Evolutionary conservation across 1,140 invertebrate genomes (phyloP), one percentile per base, ranked within the genome.

Genomic region (Drosophila equinoxialis): DNA sequence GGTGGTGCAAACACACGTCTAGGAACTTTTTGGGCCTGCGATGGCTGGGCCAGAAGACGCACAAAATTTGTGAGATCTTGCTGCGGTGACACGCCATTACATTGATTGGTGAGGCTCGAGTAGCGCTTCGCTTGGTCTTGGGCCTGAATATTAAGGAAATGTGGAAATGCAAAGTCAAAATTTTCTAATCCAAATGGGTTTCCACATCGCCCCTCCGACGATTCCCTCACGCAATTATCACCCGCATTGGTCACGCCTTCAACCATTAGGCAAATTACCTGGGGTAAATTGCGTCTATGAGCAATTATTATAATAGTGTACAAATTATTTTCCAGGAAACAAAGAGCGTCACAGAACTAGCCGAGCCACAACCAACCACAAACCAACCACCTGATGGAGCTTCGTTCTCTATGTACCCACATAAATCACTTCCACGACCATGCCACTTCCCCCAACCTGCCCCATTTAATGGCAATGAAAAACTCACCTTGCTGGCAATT

Each of bases 101-200:
- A 96, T 72, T 96, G 95, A 10, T 93, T 93, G 68, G 95, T 94
- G 35, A 98, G 92, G 6, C 94, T 94, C 74, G 96, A 96, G 92
- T 97, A 97, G 65, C 96, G 94, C 69, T 95, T 94, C 10, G 94
- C 94, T 86, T 97, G 96, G 83, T 96, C 95, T 66, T 94, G 94
- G 13, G 95, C 95, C 97, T 97, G 92, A 62, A 73, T 37, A 37
- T 10, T 37, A 51, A 35, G 55, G 20, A 60, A 14, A 59, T 6
- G 17, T 23, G 6, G 91, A 90, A 78, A 75, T 10, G 17, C 30
- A 37, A 35, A 14, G 14, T 33, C 55, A 51, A 51, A 23, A 51
- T 51, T 51, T 20, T 23, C 8, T 51, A 23, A 23, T 51, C 45
- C 20, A 20, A 51, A 48, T 48, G 45, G 17, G 7, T 48, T 17